A percentile compares a stretch with the other conserved stretches of the same genome.
These are phyloP conservation scores for Idaea aversata DNA, from an alignment of 2,888 invertebrate species.

Conservation along the genomic window DNA sequence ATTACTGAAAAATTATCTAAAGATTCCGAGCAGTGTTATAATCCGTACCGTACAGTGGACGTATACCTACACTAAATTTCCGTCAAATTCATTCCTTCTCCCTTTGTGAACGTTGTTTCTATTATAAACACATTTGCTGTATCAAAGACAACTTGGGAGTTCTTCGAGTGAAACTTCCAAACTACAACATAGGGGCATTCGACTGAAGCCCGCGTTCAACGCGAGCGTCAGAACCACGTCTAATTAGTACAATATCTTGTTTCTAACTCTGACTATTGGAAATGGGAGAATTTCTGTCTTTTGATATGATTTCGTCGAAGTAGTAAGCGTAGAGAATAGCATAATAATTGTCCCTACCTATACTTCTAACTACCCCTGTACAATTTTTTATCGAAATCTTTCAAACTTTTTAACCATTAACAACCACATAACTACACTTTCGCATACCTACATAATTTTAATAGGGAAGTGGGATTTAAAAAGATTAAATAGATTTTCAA, in stretches of 20 bases:
- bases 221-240: background rate
- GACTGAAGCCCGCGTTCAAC: background rate
- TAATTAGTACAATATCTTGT: background rate
- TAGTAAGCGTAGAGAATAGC: too few species aligned
- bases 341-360: too few species aligned
- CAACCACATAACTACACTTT: too few species aligned
- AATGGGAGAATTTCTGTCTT: background rate
- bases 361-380: too few species aligned
- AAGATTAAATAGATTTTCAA: too few species aligned
- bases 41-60: background rate
- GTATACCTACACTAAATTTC: background rate
- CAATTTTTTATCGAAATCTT: too few species aligned
- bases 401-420: too few species aligned
- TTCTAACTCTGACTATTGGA: background rate
- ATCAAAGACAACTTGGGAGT: constrained; percentile 1
- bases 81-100: background rate
- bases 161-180: background rate
- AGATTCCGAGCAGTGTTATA: background rate
- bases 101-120: background rate
- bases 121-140: background rate
- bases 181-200: background rate
- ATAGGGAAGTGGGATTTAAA: too few species aligned
- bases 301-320: background rate
- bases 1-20: too few species aligned
- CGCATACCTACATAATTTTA: too few species aligned